Evolutionary conservation across 2,888 invertebrate species (phyloP).

Genomic region (Pimpla rufipes): DNA sequence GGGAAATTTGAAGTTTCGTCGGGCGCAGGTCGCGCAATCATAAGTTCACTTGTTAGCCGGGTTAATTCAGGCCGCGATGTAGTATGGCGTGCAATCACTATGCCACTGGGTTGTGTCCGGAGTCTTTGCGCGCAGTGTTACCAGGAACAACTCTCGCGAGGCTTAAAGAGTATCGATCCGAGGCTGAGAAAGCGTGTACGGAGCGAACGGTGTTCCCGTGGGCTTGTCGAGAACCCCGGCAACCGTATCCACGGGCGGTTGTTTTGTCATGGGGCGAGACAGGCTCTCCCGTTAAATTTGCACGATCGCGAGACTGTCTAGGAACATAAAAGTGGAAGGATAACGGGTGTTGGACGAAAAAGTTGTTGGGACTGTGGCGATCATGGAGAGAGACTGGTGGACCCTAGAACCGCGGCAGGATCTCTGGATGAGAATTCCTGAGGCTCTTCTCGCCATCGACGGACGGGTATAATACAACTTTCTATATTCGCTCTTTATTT

Average conservation of each 20-base stretch:
- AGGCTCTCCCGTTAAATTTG: slow-evolving; percentile 9
- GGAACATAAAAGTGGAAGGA: neutral
- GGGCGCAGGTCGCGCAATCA: neutral
- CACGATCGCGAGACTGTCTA: slow-evolving; percentile 21
- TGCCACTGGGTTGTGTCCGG: slow-evolving; percentile 25
- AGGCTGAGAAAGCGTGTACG: slow-evolving; percentile 55
- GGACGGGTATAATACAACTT: slow-evolving; percentile 87
- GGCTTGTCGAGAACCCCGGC: slow-evolving; percentile 74
- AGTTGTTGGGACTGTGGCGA: slow-evolving; percentile 1
- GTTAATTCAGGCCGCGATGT: neutral
- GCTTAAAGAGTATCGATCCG: slow-evolving; percentile 71
- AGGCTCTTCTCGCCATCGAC: slow-evolving; percentile 87
- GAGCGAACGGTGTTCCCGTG: slow-evolving; percentile 58
- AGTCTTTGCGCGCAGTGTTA: slow-evolving; percentile 58
- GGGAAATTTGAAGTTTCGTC: neutral
- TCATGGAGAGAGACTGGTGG: slow-evolving; percentile 84
- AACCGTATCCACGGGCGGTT: slow-evolving; percentile 81
- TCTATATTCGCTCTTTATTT: neutral
- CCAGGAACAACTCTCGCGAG: slow-evolving; percentile 60
- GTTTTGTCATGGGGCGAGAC: slow-evolving; percentile 73
- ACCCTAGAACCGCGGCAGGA: slow-evolving; percentile 77
- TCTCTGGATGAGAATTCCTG: slow-evolving; percentile 85
- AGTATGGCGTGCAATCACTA: slow-evolving; percentile 57
- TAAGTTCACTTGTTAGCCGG: neutral
- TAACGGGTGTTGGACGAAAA: neutral